phyloP scores from a whole-genome alignment of 2,113 vertebrate genomes.

The Suricata suricatta region DNA sequence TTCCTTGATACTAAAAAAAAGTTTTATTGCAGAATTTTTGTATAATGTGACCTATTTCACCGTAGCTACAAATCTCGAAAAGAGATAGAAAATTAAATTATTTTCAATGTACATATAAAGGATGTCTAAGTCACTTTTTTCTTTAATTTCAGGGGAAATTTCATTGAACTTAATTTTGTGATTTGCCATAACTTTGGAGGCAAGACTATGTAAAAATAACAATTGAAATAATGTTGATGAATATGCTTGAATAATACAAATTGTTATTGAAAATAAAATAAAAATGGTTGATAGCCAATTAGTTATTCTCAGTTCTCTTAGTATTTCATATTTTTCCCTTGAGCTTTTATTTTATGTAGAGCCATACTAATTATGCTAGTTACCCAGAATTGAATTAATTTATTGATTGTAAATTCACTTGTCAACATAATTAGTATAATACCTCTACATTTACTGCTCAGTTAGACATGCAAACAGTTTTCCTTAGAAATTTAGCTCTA shows the following conservation, averaged over 20 bases:
- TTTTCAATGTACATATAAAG: neutral
- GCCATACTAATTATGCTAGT: conserved; percentile 23
- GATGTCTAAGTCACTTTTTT: neutral
- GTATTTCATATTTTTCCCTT: neutral
- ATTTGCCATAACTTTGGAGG: neutral
- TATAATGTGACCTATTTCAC: neutral
- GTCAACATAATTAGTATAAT: conserved; percentile 62
- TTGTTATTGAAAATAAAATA: neutral
- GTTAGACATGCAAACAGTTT: conserved; percentile 44
- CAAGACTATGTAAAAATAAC: neutral
- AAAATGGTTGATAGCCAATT: conserved; percentile 35
- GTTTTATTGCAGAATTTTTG: neutral
- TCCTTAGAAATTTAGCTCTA: conserved; percentile 18
- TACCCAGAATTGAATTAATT: conserved; percentile 15
- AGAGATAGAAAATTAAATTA: neutral
- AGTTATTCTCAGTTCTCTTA: conserved; percentile 11
- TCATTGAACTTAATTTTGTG: neutral
- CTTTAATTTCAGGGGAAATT: neutral
- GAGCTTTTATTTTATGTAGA: conserved; percentile 26
- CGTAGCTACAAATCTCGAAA: neutral
- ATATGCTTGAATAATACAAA: neutral
- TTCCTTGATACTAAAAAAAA: neutral
- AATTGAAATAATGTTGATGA: neutral
- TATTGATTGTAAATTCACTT: conserved; percentile 62
- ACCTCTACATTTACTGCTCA: conserved; percentile 28